phyloP scores from a whole-genome alignment of 2,113 vertebrate species.

The Fukomys damarensis region DNA sequence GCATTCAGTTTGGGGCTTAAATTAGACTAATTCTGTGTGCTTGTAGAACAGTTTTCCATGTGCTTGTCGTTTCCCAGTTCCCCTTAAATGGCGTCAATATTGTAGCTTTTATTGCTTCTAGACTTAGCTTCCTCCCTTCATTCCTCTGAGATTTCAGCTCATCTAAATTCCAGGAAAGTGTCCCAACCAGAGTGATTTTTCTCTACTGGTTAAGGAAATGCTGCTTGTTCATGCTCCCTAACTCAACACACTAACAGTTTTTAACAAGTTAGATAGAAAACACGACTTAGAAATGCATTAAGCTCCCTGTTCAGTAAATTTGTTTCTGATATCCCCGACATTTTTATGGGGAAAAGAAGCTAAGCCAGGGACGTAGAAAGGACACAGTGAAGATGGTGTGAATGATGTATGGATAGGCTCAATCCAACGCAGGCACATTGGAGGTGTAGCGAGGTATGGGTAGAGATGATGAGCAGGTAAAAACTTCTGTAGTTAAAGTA shows the following conservation, averaged over 20 bases:
- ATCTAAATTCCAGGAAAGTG: not conserved
- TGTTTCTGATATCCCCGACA: not conserved
- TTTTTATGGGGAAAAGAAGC: accelerated
- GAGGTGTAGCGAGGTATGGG: accelerated
- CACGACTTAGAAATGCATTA: not conserved
- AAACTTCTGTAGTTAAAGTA: not conserved
- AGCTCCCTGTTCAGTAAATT: not conserved
- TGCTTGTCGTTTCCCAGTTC: not conserved
- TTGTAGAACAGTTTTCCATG: not conserved
- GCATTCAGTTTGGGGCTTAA: not conserved
- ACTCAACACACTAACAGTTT: not conserved
- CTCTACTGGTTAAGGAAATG: not conserved
- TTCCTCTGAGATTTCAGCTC: not conserved
- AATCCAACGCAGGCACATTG: not conserved
- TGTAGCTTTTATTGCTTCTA: not conserved
- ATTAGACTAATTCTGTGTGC: not conserved
- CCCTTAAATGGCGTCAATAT: not conserved
- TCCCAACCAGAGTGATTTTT: not conserved
- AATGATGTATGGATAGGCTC: not conserved
- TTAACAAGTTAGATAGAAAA: not conserved
- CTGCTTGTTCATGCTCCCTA: not conserved
- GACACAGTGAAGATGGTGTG: not conserved
- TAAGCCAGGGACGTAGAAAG: not conserved
- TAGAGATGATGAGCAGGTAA: not conserved
- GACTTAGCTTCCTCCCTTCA: not conserved